Conservation (phyloP, 2,888 invertebrate genomes). For the Busseola fusca region DNA sequence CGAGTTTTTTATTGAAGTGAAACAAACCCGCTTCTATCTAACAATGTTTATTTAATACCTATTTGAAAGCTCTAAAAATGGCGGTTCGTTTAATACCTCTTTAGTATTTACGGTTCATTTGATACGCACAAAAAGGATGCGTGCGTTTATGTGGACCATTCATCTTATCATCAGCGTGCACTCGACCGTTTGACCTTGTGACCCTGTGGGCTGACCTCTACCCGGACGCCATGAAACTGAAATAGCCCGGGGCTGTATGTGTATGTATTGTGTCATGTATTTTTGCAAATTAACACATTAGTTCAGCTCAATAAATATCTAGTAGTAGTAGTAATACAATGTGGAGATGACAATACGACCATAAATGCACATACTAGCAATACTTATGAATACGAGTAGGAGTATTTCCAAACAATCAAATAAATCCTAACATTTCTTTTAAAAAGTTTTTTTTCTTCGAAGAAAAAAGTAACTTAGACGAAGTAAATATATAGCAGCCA, state of each 20-base stretch:
- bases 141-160: slow-evolving; percentile 28
- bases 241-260: slow-evolving; percentile 7
- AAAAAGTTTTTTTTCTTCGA: neutral
- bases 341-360: neutral
- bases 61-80: slow-evolving; percentile 1
- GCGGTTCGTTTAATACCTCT: slow-evolving; percentile 8
- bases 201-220: slow-evolving; percentile 29
- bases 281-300: neutral
- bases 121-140: slow-evolving; percentile 18
- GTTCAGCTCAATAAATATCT: neutral
- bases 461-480: no score
- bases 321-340: neutral
- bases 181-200: slow-evolving; percentile 30
- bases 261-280: slow-evolving; percentile 1
- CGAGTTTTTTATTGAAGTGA: slow-evolving; percentile 20
- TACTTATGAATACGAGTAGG: neutral
- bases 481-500: neutral
- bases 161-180: slow-evolving; percentile 48
- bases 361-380: neutral
- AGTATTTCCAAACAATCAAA: neutral
- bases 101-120: slow-evolving; percentile 3
- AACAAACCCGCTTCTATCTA: slow-evolving; percentile 5
- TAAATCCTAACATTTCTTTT: neutral
- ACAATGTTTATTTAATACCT: slow-evolving; percentile 6
- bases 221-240: slow-evolving; percentile 15